Evolutionary conservation across 2,797 vertebrate species (phyloP), one percentile per base, ranked within the genome.

Genomic region (Amniataba percoides): DNA sequence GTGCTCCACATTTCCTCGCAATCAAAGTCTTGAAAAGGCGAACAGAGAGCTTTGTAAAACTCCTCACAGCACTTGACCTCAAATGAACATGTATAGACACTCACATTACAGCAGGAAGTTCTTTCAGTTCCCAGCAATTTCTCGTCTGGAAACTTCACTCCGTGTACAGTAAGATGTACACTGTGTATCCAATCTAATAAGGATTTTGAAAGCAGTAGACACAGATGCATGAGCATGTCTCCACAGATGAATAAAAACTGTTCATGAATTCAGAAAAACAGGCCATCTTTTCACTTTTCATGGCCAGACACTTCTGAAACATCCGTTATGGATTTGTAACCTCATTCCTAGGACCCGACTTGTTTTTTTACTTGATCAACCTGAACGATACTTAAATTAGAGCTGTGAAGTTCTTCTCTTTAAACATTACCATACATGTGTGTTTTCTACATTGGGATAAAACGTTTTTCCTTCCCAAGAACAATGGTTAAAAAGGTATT

Each of bases 31-130:
- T 83, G 71, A 90, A 90, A 84, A 81, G 83, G 74, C 61, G 55
- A 87, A 82, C 77, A 74, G 68, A 81, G 73, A 87, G 86, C 82
- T 91, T 90, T 87, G 85, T 88, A 70, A 75, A 82, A 89, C 61
- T 84, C 78, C 82, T 81, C 61, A 57, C 59, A 78, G 82, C 42
- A 74, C 83, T 81, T 78, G 69, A 89, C 70, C 82, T 85, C 60
- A 85, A 90, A 89, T 87, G 82, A 91, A 82, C 86, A 84, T 77
- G 85, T 52, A 75, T 78, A 39, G 57, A 74, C 89, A 68, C 67
- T 89, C 80, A 70, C 78, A 64, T 83, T 85, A 87, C 75, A 71
- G 59, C 46, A 43, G 59, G 39, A 48, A 79, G 43, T 77, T 87
- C 71, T 77, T 77, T 58, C 68, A 80, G 55, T 83, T 86, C 70